A percentile compares a stretch with the other conserved stretches of the same genome.
Evolutionary conservation across 2,888 invertebrate species (phyloP).

Genomic region (Andrena trimmerana): DNA sequence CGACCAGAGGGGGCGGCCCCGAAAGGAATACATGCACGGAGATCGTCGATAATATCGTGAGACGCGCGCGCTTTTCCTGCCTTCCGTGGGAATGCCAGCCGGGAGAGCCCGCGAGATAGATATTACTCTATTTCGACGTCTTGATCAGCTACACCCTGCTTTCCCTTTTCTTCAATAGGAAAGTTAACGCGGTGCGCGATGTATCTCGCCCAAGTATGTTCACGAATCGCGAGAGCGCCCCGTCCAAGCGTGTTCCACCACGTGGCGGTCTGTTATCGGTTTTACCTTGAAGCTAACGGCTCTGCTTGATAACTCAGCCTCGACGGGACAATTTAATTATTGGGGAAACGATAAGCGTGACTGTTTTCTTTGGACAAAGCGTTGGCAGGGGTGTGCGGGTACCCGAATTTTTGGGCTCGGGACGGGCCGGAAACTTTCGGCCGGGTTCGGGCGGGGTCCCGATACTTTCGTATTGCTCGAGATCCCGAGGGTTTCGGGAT

Average conservation of each 20-base stretch:
- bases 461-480: too few relatives aligned
- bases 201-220: too few relatives aligned
- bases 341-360: background rate
- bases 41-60: constrained; percentile 61
- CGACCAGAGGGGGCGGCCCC: constrained; percentile 21
- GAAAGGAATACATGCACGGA: constrained; percentile 34
- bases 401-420: too few relatives aligned
- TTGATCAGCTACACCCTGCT: constrained; percentile 10
- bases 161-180: background rate
- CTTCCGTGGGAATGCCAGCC: constrained; percentile 54
- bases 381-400: too few relatives aligned
- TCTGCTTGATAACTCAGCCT: background rate
- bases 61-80: constrained; percentile 10
- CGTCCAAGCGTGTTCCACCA: background rate
- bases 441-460: too few relatives aligned
- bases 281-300: constrained; percentile 12
- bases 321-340: constrained; percentile 28
- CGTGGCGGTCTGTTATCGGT: constrained; percentile 16
- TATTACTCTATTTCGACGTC: constrained; percentile 29
- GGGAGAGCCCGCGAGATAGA: constrained; percentile 43
- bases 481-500: too few relatives aligned
- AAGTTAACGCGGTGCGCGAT: background rate
- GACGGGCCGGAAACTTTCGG: too few relatives aligned
- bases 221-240: background rate
- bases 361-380: background rate